Evolutionary conservation across 1,140 invertebrate species (phyloP).

Genomic region (Philotrypesis tridentata): DNA sequence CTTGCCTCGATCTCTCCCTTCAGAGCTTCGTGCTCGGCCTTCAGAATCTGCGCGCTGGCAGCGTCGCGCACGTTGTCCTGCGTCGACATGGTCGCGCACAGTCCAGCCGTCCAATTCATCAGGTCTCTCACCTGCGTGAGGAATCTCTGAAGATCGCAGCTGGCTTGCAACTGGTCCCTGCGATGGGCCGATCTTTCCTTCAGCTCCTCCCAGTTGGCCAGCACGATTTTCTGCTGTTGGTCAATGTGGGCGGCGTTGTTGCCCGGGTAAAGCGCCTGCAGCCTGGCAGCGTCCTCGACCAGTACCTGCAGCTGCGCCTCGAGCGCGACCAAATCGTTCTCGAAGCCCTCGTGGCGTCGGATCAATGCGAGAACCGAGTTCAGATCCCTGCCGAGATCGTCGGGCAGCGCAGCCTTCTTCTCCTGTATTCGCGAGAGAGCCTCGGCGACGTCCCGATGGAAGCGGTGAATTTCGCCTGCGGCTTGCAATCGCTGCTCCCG

Average conservation of each 20-base stretch:
- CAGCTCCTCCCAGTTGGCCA: constrained; percentile 90
- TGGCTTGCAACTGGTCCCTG: constrained; percentile 87
- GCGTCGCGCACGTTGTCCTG: constrained; percentile 91
- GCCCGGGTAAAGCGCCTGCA: constrained; percentile 93
- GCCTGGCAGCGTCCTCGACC: constrained; percentile 91
- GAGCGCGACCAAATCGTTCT: constrained; percentile 94
- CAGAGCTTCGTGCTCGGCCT: constrained; percentile 92
- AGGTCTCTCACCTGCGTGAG: constrained; percentile 86
- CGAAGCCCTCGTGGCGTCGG: constrained; percentile 93
- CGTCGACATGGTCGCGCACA: constrained; percentile 86
- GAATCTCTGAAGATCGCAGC: constrained; percentile 93
- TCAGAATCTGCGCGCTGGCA: constrained; percentile 88
- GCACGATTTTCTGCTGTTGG: constrained; percentile 87
- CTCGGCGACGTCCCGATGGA: constrained; percentile 96
- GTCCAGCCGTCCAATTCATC: constrained; percentile 88
- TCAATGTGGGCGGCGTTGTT: constrained; percentile 92
- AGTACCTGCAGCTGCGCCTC: constrained; percentile 94
- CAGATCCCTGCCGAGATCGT: constrained; percentile 90
- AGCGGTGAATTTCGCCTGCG: constrained; percentile 96
- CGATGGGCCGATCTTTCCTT: constrained; percentile 87
- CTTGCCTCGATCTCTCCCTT: constrained; percentile 96
- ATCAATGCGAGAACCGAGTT: constrained; percentile 90
- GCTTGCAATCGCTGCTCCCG: constrained; percentile 90
- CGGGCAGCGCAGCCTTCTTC: constrained; percentile 88
- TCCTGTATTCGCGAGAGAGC: constrained; percentile 92